Base-by-base conservation (phyloP, 1,140 invertebrate genomes). In the Aethina tumida region DNA sequence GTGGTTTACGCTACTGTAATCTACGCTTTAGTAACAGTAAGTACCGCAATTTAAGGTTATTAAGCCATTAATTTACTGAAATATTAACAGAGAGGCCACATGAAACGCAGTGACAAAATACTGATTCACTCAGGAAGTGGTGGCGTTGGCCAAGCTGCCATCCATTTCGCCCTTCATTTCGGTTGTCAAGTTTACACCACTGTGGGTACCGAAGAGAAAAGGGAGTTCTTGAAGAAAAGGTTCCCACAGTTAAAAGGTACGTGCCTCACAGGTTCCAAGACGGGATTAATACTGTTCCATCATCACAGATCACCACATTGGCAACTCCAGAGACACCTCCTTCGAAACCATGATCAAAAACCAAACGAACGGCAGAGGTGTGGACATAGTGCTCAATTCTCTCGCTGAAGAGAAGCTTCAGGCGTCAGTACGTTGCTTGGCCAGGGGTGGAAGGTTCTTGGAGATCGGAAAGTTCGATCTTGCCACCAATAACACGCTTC, bases 1-100 rank as follows among this genome's bases (percentile, higher is more conserved):
- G 79, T 81, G 1, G 84, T 84, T 7, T 95, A 93, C 54, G 71
- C 73, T 28, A 93, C 88, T 0, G 85, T 76, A 1, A 84, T 86
- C 44, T 89, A 87, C 56, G 81, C 87, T 4, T 68, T 96, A 37
- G 67, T 74, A 22, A 21, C 55, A 0, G 58, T 44, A 37, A 40
- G 27, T 9, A 29, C 14, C 19, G 17, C 21, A 15, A 33, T 6
- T 1, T 16, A 6, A 33, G 14, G 7, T 5, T 4, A 15, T 9
- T 1, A 12, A 4, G 3, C 14, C 12, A 10, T 29, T 29, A 9
- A 8, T 29, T 6, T n/a, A 29, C n/a, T 29, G 14, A 1, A 10
- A 15, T 12, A 12, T 13, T 29, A 6, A 29, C 5, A 39, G 44
- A 31, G 25, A 24, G 49, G 31, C 6, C 28, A 39, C 27, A 39